These are phyloP conservation scores for Ciconia nigra DNA, from an alignment of 2,797 vertebrate genomes.

Conservation along the genomic window DNA sequence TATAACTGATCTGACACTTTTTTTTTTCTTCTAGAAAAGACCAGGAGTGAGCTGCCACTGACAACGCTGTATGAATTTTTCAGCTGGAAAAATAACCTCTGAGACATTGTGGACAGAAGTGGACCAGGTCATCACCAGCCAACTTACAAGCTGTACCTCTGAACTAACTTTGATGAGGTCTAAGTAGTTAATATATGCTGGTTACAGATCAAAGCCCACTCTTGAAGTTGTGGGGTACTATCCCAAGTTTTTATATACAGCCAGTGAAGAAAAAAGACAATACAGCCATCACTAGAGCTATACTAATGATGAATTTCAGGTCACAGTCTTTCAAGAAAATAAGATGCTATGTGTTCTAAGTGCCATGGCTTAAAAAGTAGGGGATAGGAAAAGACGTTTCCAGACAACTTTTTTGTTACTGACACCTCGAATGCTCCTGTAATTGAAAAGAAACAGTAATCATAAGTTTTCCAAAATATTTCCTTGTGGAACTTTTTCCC, in stretches of 20 bases:
- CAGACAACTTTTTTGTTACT: neutral
- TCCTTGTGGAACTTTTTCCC: neutral
- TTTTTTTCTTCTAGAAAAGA: neutral
- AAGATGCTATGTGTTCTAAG: neutral
- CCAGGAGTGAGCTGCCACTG: neutral
- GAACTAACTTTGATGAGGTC: neutral
- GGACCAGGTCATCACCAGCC: neutral
- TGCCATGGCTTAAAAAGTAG: neutral
- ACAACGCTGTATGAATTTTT: neutral
- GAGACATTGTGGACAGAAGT: accelerated
- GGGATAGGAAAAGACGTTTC: neutral
- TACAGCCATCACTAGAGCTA: neutral
- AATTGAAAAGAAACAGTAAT: neutral
- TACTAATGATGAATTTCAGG: neutral
- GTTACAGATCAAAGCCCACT: neutral
- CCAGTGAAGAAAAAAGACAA: neutral
- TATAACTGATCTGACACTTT: neutral
- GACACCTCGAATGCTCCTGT: neutral
- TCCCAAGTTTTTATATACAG: neutral
- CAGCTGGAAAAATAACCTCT: neutral
- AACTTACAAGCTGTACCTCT: neutral
- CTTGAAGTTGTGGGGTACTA: neutral
- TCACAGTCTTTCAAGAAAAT: neutral
- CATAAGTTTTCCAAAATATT: neutral
- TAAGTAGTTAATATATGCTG: neutral